A percentile compares a stretch with the other conserved stretches of the same genome.
Evolutionary conservation across 2,888 invertebrate species (phyloP).

Genomic region (Plutella xylostella): DNA sequence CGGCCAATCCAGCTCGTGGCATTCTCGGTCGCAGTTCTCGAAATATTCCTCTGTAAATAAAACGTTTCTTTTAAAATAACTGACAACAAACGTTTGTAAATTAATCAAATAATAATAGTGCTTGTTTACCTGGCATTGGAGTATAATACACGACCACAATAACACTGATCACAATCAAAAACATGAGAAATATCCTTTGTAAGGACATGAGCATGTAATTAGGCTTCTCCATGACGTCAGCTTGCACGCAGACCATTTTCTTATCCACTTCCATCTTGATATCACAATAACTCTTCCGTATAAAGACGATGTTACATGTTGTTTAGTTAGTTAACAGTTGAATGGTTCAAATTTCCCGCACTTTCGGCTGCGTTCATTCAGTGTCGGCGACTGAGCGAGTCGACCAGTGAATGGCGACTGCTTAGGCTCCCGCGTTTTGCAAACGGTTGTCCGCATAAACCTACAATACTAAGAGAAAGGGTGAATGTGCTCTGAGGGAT

Average conservation of each 20-base stretch:
- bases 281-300: not conserved
- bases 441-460: conserved; percentile 14
- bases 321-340: not conserved
- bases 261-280: conserved; percentile 53
- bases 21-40: conserved; percentile 80
- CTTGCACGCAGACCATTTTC: conserved; percentile 26
- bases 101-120: not conserved
- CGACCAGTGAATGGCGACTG: conserved; percentile 54
- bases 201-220: conserved; percentile 71
- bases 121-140: conserved; percentile 75
- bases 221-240: conserved; percentile 43
- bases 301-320: conserved; percentile 3
- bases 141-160: conserved; percentile 78
- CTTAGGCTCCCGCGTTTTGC: conserved; percentile 26
- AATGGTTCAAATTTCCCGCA: not conserved
- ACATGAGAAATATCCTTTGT: conserved; percentile 74
- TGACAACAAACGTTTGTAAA: not conserved
- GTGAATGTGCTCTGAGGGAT: conserved; percentile 41
- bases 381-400: conserved; percentile 42
- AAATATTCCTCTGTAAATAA: conserved; percentile 75
- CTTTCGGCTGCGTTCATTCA: not conserved
- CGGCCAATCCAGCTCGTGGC: conserved; percentile 81
- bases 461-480: conserved; percentile 19
- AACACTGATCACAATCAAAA: conserved; percentile 74
- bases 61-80: not conserved